Evolutionary conservation across 2,797 vertebrate species (phyloP).

Genomic region (Ptychadena robeensis): DNA sequence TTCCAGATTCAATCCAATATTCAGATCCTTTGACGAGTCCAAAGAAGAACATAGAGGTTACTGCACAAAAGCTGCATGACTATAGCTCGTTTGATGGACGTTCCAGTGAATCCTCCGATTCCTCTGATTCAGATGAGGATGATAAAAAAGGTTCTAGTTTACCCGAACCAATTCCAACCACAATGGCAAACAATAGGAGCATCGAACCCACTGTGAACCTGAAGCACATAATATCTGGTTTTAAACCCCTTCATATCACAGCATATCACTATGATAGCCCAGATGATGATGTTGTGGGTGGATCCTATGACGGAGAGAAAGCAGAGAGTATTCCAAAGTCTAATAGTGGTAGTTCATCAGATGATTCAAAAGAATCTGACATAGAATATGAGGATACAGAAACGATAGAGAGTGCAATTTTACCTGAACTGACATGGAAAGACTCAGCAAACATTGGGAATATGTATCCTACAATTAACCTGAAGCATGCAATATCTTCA

Average conservation of each 20-base stretch:
- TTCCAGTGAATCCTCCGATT: not conserved
- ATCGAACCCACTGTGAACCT: too few species aligned
- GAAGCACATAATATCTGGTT: too few species aligned
- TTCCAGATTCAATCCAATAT: not conserved
- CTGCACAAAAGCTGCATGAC: not conserved
- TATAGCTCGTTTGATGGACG: constrained; percentile 5
- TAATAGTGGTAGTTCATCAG: not conserved
- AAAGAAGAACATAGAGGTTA: not conserved
- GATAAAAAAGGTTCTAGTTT: not conserved
- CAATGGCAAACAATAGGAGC: too few species aligned
- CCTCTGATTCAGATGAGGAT: not conserved
- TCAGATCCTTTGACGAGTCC: not conserved
- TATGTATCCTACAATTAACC: constrained; percentile 19
- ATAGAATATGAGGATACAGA: not conserved
- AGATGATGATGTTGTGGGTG: too few species aligned
- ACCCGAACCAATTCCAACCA: too few species aligned
- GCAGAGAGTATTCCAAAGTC: not conserved
- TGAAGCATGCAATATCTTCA: constrained; percentile 6
- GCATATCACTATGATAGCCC: too few species aligned
- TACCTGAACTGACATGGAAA: not conserved
- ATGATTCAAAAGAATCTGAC: not conserved
- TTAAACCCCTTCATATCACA: too few species aligned
- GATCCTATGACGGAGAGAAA: not conserved
- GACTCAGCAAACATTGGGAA: not conserved
- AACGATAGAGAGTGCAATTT: not conserved